Percentiles rank a stretch among this genome's conserved stretches.
Evolutionary conservation across 30 jellyfish, hydroid and myxozoan genomes (phyloP).

Genomic region (Hydractinia symbiolongicarpus): DNA sequence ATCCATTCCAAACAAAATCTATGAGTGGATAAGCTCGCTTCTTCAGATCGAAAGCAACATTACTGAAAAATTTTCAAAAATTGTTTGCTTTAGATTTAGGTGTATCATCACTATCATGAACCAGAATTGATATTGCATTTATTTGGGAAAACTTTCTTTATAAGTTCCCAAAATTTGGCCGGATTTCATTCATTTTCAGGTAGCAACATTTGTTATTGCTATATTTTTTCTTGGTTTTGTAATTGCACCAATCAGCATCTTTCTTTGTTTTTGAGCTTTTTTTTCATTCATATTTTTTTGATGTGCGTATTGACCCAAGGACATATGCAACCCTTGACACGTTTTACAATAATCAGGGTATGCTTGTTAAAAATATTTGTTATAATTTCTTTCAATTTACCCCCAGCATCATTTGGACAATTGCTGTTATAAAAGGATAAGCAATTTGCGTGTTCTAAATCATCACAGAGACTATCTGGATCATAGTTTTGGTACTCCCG

Average conservation of each 20-base stretch:
- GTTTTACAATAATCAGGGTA: slow-evolving; percentile 46
- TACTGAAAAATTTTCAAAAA: slow-evolving; percentile 33
- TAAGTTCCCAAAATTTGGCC: slow-evolving; percentile 41
- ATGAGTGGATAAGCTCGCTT: slow-evolving; percentile 19
- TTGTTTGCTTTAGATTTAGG: slow-evolving; percentile 31
- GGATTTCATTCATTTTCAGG: slow-evolving; percentile 43
- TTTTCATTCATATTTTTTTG: slow-evolving; percentile 38
- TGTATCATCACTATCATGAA: slow-evolving; percentile 28
- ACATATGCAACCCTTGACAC: slow-evolving; percentile 38
- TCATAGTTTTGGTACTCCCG: slow-evolving; percentile 45
- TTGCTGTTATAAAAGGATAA: slow-evolving; percentile 21
- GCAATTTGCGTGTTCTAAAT: slow-evolving; percentile 39
- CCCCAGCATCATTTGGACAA: slow-evolving; percentile 55
- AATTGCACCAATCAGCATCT: slow-evolving; percentile 28
- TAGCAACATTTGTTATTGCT: slow-evolving; percentile 30
- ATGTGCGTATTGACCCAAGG: slow-evolving; percentile 51
- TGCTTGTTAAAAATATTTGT: slow-evolving; percentile 37
- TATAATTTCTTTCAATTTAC: slow-evolving; percentile 32
- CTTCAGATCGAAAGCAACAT: slow-evolving; percentile 27
- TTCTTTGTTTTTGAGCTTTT: slow-evolving; percentile 30
- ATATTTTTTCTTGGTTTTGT: slow-evolving; percentile 30
- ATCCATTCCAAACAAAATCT: slow-evolving; percentile 39
- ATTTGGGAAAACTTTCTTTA: slow-evolving; percentile 32
- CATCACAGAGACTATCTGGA: slow-evolving; percentile 36
- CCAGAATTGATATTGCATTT: slow-evolving; percentile 14